Percentiles rank a stretch among this genome's conserved stretches.
Conservation (phyloP, 2,888 invertebrate species). For the Melipona beecheii region DNA sequence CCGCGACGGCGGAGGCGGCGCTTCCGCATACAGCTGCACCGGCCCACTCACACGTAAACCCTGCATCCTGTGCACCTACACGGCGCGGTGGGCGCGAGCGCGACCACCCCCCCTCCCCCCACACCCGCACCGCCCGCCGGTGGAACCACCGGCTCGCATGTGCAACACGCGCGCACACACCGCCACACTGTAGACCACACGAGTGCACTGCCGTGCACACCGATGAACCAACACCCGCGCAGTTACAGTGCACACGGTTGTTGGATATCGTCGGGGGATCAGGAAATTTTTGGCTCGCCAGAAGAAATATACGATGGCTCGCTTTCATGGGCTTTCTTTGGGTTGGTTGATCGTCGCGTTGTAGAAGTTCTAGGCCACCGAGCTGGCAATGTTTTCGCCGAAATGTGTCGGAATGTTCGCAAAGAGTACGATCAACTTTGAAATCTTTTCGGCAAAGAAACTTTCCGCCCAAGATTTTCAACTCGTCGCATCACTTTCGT, state of each 20-base stretch:
- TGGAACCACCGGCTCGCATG: slow-evolving; percentile 31
- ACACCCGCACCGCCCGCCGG: neutral
- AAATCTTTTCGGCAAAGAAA: slow-evolving; percentile 2
- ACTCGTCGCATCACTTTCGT: neutral
- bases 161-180: slow-evolving; percentile 32
- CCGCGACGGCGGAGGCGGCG: slow-evolving; percentile 75
- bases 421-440: neutral
- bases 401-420: slow-evolving; percentile 1
- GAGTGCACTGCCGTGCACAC: slow-evolving; percentile 43
- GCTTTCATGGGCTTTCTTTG: slow-evolving; percentile 21
- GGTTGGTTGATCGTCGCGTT: slow-evolving; percentile 9
- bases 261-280: slow-evolving; percentile 65
- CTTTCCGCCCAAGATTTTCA: neutral
- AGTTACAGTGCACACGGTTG: slow-evolving; percentile 60
- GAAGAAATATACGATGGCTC: slow-evolving; percentile 44
- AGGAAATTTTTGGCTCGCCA: slow-evolving; percentile 63
- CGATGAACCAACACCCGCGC: slow-evolving; percentile 38
- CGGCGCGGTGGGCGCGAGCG: slow-evolving; percentile 15
- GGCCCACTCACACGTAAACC: slow-evolving; percentile 28
- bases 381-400: slow-evolving; percentile 22
- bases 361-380: slow-evolving; percentile 34
- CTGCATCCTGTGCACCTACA: slow-evolving; percentile 28
- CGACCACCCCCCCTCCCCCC: slow-evolving; percentile 8
- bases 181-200: slow-evolving; percentile 37
- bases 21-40: slow-evolving; percentile 68